Percentiles rank a stretch among this genome's conserved stretches.
phyloP scores from a whole-genome alignment of 2,797 vertebrate species.

The Danio albolineatus region DNA sequence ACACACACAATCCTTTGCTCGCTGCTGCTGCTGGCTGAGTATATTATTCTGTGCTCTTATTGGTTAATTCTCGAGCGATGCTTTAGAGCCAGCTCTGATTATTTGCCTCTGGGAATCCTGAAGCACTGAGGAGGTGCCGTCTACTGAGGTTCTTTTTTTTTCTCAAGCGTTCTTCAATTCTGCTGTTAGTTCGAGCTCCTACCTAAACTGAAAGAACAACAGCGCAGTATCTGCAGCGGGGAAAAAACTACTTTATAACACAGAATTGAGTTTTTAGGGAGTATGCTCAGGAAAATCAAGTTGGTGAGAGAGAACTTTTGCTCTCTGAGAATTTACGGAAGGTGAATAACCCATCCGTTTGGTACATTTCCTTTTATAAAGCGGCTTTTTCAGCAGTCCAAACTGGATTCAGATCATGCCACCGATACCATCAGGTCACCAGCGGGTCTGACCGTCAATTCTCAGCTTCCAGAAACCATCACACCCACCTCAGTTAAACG shows the following conservation, averaged over 20 bases:
- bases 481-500: constrained; percentile 67
- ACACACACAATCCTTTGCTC: constrained; percentile 55
- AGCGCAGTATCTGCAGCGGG: constrained; percentile 14
- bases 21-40: constrained; percentile 66
- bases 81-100: constrained; percentile 54
- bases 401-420: constrained; percentile 64
- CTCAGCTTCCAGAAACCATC: constrained; percentile 67
- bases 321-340: constrained; percentile 21
- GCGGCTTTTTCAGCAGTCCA: constrained; percentile 66
- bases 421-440: constrained; percentile 66
- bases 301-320: constrained; percentile 32
- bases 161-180: background rate
- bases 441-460: constrained; percentile 71
- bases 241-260: constrained; percentile 4
- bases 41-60: constrained; percentile 70
- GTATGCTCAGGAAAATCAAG: constrained; percentile 31
- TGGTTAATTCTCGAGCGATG: constrained; percentile 60
- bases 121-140: constrained; percentile 63
- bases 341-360: constrained; percentile 2
- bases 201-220: constrained; percentile 28
- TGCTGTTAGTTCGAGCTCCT: constrained; percentile 48
- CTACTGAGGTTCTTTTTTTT: constrained; percentile 54
- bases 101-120: constrained; percentile 57
- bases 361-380: constrained; percentile 33
- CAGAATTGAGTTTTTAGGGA: constrained; percentile 19